These are phyloP conservation scores for Drosophila phalerata DNA, from an alignment of 2,888 invertebrate species.

Conservation along the genomic window DNA sequence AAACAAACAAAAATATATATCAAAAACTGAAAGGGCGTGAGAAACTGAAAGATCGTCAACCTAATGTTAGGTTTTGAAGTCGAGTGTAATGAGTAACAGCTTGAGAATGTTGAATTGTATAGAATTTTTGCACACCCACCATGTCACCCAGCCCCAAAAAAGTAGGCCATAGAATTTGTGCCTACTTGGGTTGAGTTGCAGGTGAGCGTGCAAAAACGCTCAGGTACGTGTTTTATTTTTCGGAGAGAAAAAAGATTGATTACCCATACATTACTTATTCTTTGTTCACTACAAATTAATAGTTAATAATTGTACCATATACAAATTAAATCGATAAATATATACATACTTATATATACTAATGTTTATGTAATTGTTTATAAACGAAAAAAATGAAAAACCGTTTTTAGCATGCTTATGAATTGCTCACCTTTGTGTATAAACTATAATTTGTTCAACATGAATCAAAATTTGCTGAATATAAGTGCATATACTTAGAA, in stretches of 20 bases:
- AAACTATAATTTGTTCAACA: constrained; percentile 70
- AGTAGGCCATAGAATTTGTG: constrained; percentile 6
- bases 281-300: constrained; percentile 79
- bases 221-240: constrained; percentile 87
- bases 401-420: constrained; percentile 55
- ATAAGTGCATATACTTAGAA: constrained; percentile 79
- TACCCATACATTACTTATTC: constrained; percentile 83
- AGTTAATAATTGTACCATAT: constrained; percentile 64
- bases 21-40: constrained; percentile 39
- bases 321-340: constrained; percentile 46
- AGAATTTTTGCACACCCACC: constrained; percentile 69
- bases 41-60: constrained; percentile 56
- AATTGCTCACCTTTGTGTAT: constrained; percentile 68
- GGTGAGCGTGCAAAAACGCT: constrained; percentile 81
- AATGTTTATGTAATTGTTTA: constrained; percentile 70
- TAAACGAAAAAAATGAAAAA: background rate
- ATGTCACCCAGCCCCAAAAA: constrained; percentile 7
- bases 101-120: constrained; percentile 80
- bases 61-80: constrained; percentile 61
- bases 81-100: constrained; percentile 75
- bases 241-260: constrained; percentile 89
- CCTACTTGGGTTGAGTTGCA: background rate
- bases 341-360: constrained; percentile 41
- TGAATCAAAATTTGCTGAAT: constrained; percentile 79
- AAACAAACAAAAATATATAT: constrained; percentile 33